Percentiles rank a stretch among this genome's conserved stretches.
phyloP scores from a whole-genome alignment of 2,888 invertebrate genomes.

The Odontocerum albicorne region DNA sequence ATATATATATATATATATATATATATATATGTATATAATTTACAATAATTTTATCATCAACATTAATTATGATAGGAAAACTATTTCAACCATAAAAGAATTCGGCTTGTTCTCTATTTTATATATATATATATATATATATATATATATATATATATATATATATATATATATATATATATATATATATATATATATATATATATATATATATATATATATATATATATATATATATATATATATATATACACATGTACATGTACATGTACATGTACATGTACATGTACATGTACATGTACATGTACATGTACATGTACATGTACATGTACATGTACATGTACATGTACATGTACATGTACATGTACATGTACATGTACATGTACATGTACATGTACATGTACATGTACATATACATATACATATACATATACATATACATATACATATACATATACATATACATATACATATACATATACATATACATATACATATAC shows the following conservation, averaged over 20 bases:
- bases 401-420: no score
- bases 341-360: neutral
- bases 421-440: no score
- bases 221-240: neutral
- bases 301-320: neutral
- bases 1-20: no score
- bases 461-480: no score
- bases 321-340: constrained; percentile 1
- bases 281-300: neutral
- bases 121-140: neutral
- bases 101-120: neutral
- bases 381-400: no score
- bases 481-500: no score
- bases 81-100: no score
- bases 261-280: constrained; percentile 1
- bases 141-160: neutral
- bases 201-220: neutral
- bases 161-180: neutral
- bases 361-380: neutral
- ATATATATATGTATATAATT: no score
- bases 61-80: no score
- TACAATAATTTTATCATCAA: no score
- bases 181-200: neutral
- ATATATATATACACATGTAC: constrained; percentile 3
- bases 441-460: no score